phyloP scores from a whole-genome alignment of 2,888 invertebrate genomes.

The Temnothorax unifasciatus region DNA sequence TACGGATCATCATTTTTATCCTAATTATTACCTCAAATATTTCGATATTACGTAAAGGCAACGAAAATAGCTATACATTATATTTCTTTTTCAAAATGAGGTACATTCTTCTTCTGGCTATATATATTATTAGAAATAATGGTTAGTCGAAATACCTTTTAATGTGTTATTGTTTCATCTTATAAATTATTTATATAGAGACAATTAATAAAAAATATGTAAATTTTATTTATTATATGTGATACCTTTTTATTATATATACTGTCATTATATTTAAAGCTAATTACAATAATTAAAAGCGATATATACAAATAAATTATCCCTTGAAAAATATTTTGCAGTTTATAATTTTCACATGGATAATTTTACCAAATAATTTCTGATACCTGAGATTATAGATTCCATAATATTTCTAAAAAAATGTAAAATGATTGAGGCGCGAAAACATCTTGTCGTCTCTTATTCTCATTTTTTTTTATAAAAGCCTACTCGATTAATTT shows the following conservation, averaged over 20 bases:
- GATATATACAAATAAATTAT: not conserved
- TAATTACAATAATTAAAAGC: not conserved
- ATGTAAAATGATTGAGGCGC: not conserved
- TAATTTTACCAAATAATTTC: not conserved
- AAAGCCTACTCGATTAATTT: constrained; percentile 20
- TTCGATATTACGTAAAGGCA: not conserved
- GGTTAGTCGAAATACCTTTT: not conserved
- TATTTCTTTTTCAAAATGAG: not conserved
- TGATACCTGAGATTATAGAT: not conserved
- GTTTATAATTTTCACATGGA: not conserved
- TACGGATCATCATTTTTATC: constrained; percentile 10
- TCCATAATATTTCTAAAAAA: not conserved
- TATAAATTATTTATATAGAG: not conserved
- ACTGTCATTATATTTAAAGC: no score
- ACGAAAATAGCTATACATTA: not conserved
- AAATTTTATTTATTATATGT: not conserved
- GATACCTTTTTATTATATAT: not conserved
- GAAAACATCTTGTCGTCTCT: not conserved
- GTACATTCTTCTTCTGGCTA: not conserved
- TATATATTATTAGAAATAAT: not conserved
- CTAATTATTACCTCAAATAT: constrained; percentile 46
- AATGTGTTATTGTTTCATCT: not conserved
- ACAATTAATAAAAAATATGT: not conserved
- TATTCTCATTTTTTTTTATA: not conserved
- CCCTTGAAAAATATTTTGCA: not conserved